Percentiles rank a stretch among this genome's conserved stretches.
Evolutionary conservation across 2,797 vertebrate species (phyloP).

Genomic region (Enteromius paludinosus): DNA sequence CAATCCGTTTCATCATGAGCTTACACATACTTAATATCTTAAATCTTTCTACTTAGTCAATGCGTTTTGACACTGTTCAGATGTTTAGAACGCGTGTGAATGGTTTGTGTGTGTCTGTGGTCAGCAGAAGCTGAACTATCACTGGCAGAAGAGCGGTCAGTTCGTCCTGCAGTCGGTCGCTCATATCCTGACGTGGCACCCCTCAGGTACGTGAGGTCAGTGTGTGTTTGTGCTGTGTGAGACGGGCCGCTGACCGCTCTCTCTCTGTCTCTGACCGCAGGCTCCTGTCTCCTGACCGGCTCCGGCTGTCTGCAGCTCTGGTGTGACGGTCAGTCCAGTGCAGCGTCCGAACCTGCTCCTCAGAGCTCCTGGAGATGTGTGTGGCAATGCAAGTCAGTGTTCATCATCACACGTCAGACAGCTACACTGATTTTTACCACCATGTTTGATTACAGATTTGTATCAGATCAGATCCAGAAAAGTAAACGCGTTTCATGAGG

Average conservation of each 20-base stretch:
- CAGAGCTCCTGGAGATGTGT: constrained; percentile 87
- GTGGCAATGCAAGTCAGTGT: constrained; percentile 95
- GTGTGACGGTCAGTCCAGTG: constrained; percentile 76
- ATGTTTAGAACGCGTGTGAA: too few relatives aligned
- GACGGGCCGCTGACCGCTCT: not conserved
- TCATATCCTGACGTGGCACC: constrained; percentile 94
- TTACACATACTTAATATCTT: too few relatives aligned
- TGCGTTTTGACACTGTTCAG: too few relatives aligned
- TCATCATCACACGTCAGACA: not conserved
- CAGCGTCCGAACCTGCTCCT: constrained; percentile 60
- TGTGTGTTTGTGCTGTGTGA: not conserved
- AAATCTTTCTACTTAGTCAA: too few relatives aligned
- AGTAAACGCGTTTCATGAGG: not conserved
- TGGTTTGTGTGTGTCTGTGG: not conserved
- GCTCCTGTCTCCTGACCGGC: constrained; percentile 84
- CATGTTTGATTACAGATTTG: too few relatives aligned
- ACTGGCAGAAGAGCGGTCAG: constrained; percentile 96
- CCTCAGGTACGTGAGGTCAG: constrained; percentile 81
- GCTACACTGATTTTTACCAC: not conserved
- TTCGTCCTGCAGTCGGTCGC: constrained; percentile 86
- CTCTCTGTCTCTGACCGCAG: constrained; percentile 68
- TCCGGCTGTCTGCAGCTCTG: constrained; percentile 91
- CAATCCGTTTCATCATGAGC: too few relatives aligned
- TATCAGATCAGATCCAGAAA: not conserved
- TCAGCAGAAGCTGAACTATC: constrained; percentile 83